phyloP scores from a whole-genome alignment of 2,113 vertebrate genomes.

The Morone saxatilis region DNA sequence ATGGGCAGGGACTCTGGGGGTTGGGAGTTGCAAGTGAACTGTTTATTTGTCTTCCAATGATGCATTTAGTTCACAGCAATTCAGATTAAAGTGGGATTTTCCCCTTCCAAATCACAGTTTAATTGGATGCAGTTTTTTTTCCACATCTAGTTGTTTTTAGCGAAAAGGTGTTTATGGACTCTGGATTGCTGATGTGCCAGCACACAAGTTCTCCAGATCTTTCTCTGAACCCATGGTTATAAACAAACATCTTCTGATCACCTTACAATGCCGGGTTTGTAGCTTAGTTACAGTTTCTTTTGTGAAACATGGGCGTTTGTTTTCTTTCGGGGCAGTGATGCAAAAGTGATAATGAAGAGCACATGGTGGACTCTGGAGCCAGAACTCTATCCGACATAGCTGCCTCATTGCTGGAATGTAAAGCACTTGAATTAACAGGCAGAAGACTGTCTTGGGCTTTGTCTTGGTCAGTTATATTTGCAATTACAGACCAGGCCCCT shows the following conservation, averaged over 20 bases:
- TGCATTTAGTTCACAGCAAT: slow-evolving; percentile 42
- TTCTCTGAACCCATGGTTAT: background rate
- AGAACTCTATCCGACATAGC: background rate
- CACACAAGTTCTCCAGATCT: background rate
- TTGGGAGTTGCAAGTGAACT: slow-evolving; percentile 5
- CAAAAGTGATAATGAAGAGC: background rate
- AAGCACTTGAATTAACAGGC: background rate
- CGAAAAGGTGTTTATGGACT: background rate
- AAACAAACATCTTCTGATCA: background rate
- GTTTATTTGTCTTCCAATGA: slow-evolving; percentile 15
- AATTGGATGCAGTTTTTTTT: background rate
- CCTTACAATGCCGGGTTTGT: background rate
- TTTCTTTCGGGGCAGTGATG: background rate
- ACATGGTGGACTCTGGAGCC: background rate
- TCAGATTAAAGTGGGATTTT: background rate
- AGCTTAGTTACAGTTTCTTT: background rate
- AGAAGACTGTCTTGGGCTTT: background rate
- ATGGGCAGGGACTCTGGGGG: background rate
- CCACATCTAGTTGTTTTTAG: background rate
- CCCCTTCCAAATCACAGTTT: background rate
- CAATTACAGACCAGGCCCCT: background rate
- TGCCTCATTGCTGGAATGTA: background rate
- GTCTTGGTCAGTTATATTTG: background rate
- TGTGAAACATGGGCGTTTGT: background rate
- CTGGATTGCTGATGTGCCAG: slow-evolving; percentile 6